Percentiles rank a stretch among this genome's conserved stretches.
phyloP scores from a whole-genome alignment of 2,797 vertebrate species.

The Streptopelia turtur region DNA sequence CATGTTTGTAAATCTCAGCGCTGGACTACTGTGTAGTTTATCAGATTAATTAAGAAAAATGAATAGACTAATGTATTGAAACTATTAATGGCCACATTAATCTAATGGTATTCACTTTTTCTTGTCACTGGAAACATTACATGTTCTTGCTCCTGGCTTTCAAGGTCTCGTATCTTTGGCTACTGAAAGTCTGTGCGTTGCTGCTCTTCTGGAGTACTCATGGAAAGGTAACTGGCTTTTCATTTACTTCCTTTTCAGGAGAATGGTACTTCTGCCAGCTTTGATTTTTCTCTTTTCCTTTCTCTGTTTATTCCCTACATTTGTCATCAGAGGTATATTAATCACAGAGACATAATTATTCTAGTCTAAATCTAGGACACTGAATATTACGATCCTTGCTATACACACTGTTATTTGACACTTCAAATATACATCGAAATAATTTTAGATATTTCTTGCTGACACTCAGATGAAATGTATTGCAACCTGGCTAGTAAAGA shows the following conservation, averaged over 20 bases:
- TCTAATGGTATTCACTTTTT: neutral
- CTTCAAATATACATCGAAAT: neutral
- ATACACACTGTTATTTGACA: neutral
- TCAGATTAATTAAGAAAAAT: constrained; percentile 1
- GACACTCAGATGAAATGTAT: neutral
- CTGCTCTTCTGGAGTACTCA: neutral
- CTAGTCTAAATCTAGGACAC: neutral
- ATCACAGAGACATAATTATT: neutral
- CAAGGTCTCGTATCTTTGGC: neutral
- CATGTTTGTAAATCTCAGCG: neutral
- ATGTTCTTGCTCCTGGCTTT: neutral
- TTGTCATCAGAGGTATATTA: neutral
- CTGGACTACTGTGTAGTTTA: neutral
- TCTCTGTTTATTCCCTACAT: neutral
- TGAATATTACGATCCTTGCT: neutral
- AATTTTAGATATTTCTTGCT: neutral
- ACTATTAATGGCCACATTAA: neutral
- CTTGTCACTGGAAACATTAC: neutral
- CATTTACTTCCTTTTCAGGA: neutral
- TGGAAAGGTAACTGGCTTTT: neutral
- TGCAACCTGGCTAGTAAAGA: neutral
- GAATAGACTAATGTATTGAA: neutral
- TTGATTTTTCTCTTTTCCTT: neutral
- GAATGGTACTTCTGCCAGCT: neutral
- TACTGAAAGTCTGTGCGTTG: neutral